Base-by-base conservation (phyloP, 2,113 vertebrate genomes). In the Sula dactylatra region DNA sequence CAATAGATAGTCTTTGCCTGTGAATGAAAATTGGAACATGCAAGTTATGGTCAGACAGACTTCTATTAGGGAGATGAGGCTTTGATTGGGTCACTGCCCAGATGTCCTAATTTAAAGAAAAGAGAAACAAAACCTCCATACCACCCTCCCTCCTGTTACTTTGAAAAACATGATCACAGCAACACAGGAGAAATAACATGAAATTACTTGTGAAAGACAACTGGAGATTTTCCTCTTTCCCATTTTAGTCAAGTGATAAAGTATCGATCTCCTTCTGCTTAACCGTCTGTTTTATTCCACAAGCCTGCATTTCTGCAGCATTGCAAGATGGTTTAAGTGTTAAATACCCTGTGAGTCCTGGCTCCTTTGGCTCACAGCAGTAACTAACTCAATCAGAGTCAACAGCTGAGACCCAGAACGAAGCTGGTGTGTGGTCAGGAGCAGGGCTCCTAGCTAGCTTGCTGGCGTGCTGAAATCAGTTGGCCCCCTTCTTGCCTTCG, bases 1-100 rank as follows among this genome's bases (percentile, higher is more conserved):
- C 78, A 85, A 78, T 56, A 93, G 69, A 76, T 88, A 90, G 70
- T 77, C 70, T 89, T 89, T 86, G 45, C 82, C 71, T 66, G 80
- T 96, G 95, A 97, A 97, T 95, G 91, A 96, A 95, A 91, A 86
- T 22, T 49, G 40, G 36, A 90, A 71, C 59, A 66, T 81, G 52
- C 24, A 89, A 87, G 71, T 42, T 86, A 66, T n/a, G 79, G 80
- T 82, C 83, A 79, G 72, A 45, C 32, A 84, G 50, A 20, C 62
- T 93, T 96, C 62, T 83, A 0, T 73, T 80, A 49, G 69, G 52
- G 36, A 93, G n/a, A 45, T 59, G 72, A 83, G 54, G n/a, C 42
- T 87, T 78, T 86, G 82, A 29, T 26, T 96, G 78, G 70, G 72
- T 82, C 65, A 86, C 70, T 83, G 81, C 78, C 64, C 56, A 90